phyloP scores from a whole-genome alignment of 2,113 vertebrate species.

The Oreotrochilus melanogaster region DNA sequence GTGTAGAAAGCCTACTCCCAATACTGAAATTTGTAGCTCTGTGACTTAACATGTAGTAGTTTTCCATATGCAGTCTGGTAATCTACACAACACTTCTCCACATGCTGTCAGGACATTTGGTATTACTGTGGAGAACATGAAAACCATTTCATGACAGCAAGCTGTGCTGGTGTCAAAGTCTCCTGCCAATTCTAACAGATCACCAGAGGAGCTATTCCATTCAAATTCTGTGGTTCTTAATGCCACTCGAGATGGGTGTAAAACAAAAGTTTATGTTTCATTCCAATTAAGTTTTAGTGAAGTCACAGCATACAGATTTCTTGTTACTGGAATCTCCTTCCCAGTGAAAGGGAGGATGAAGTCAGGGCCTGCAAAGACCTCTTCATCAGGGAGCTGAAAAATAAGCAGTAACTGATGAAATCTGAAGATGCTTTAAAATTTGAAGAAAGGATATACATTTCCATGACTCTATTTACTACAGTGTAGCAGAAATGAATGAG shows the following conservation, averaged over 20 bases:
- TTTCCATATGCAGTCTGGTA: background rate
- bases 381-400: background rate
- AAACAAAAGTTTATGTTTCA: background rate
- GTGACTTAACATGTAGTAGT: background rate
- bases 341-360: background rate
- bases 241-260: rapidly evolving
- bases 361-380: background rate
- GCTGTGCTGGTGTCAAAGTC: background rate
- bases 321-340: background rate
- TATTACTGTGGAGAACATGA: background rate
- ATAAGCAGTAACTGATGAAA: rapidly evolving
- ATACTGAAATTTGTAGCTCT: background rate
- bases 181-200: background rate
- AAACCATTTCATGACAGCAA: background rate
- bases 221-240: background rate
- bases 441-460: background rate
- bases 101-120: rapidly evolving
- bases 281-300: background rate
- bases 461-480: background rate
- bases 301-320: background rate
- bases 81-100: background rate
- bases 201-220: background rate
- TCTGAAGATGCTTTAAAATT: background rate
- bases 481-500: background rate
- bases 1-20: background rate